These are phyloP conservation scores for Cantharis rufa DNA, from an alignment of 2,888 invertebrate species.

Conservation along the genomic window DNA sequence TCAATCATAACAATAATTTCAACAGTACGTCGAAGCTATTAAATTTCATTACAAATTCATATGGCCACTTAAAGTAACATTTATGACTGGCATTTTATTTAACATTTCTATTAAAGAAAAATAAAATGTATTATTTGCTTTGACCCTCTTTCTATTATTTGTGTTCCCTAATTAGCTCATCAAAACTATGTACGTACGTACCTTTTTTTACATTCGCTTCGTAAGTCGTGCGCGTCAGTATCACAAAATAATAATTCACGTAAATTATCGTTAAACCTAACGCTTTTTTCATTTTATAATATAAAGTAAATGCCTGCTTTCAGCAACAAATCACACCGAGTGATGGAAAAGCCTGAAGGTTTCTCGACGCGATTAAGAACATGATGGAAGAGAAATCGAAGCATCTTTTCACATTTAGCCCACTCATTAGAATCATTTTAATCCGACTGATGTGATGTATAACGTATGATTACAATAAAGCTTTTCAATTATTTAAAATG, in stretches of 20 bases:
- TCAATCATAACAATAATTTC: constrained; percentile 23
- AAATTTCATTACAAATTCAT: constrained; percentile 12
- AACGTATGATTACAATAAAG: constrained; percentile 26
- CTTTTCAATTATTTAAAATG: constrained; percentile 28
- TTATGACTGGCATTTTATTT: not conserved
- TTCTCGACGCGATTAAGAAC: constrained; percentile 29
- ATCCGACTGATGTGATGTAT: constrained; percentile 30
- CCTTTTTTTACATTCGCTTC: not conserved
- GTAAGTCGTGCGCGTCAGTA: no score
- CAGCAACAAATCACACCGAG: constrained; percentile 23
- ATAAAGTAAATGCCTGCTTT: constrained; percentile 16
- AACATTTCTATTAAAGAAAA: not conserved
- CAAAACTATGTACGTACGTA: not conserved
- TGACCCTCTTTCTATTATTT: not conserved
- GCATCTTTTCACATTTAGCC: constrained; percentile 19
- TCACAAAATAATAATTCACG: not conserved
- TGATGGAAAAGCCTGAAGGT: constrained; percentile 25
- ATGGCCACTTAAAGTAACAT: constrained; percentile 8
- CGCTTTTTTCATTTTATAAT: not conserved
- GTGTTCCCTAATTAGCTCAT: not conserved
- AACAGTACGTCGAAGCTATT: constrained; percentile 7
- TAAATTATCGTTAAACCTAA: not conserved
- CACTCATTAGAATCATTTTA: constrained; percentile 30
- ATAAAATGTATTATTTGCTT: not conserved
- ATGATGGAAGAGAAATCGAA: constrained; percentile 29